Conservation (phyloP, 2,888 invertebrate genomes). For the Onthophagus sagittarius region DNA sequence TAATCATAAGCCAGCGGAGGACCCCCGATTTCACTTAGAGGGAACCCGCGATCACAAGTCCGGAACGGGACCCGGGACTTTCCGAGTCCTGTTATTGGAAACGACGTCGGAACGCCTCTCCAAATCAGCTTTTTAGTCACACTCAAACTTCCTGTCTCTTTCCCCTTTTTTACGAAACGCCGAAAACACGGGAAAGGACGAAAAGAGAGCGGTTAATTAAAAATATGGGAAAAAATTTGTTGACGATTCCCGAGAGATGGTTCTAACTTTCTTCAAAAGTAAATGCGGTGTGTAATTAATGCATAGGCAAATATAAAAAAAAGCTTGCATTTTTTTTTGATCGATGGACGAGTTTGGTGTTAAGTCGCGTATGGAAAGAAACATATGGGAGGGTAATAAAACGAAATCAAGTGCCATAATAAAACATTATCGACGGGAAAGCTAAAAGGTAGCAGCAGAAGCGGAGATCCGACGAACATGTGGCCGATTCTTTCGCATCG, state of each 20-base stretch:
- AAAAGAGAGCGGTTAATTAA: neutral
- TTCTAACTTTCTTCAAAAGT: neutral
- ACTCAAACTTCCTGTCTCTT: too few relatives aligned
- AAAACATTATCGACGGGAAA: constrained; percentile 40
- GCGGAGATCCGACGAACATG: constrained; percentile 36
- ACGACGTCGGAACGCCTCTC: constrained; percentile 21
- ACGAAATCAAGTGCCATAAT: constrained; percentile 40
- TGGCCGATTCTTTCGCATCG: constrained; percentile 45
- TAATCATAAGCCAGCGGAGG: constrained; percentile 36
- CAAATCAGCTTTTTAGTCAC: neutral
- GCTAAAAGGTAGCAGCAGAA: constrained; percentile 19
- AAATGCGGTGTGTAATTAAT: neutral
- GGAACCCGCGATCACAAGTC: constrained; percentile 27
- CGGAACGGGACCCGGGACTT: constrained; percentile 19
- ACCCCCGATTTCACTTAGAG: constrained; percentile 26
- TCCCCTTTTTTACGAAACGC: too few relatives aligned
- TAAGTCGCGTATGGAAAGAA: constrained; percentile 19
- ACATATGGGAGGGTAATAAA: constrained; percentile 43
- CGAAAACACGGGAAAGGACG: neutral
- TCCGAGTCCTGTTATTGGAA: constrained; percentile 27
- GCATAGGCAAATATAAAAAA: neutral
- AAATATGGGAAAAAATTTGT: neutral
- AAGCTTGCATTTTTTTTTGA: neutral
- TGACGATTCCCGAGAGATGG: neutral
- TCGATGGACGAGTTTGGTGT: neutral